Percentiles rank a stretch among this genome's conserved stretches.
Evolutionary conservation across 2,888 invertebrate genomes (phyloP).

Genomic region (Polyploca ridens): DNA sequence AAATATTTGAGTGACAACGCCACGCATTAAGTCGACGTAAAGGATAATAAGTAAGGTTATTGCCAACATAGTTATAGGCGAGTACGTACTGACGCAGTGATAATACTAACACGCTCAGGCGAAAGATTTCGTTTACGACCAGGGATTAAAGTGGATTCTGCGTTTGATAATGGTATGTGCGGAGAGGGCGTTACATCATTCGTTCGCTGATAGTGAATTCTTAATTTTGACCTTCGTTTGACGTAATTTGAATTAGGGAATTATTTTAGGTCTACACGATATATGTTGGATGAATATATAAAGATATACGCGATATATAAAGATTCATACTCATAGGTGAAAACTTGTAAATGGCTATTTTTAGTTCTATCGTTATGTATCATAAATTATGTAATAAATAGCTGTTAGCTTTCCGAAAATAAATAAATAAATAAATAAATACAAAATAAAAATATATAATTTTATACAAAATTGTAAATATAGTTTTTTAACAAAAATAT

Average conservation of each 20-base stretch:
- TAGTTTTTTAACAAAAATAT: too few species aligned
- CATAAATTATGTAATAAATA: too few species aligned
- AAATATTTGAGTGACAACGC: constrained; percentile 77
- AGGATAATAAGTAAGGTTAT: constrained; percentile 83
- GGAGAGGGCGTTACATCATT: constrained; percentile 68
- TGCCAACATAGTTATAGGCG: constrained; percentile 62
- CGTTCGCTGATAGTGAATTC: constrained; percentile 47
- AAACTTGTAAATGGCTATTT: too few species aligned
- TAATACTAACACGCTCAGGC: constrained; percentile 63
- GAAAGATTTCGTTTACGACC: constrained; percentile 80
- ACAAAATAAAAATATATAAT: too few species aligned
- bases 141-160: constrained; percentile 76
- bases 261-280: not conserved
- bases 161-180: constrained; percentile 64
- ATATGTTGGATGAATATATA: too few species aligned
- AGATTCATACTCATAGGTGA: not conserved
- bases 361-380: too few species aligned
- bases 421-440: too few species aligned
- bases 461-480: too few species aligned
- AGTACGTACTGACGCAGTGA: constrained; percentile 60
- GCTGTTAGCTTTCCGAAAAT: too few species aligned
- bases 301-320: too few species aligned
- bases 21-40: constrained; percentile 77
- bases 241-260: constrained; percentile 19
- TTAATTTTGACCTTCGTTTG: constrained; percentile 21